These are phyloP conservation scores for Artibeus jamaicensis DNA, from an alignment of 2,797 vertebrate species.

Conservation along the genomic window DNA sequence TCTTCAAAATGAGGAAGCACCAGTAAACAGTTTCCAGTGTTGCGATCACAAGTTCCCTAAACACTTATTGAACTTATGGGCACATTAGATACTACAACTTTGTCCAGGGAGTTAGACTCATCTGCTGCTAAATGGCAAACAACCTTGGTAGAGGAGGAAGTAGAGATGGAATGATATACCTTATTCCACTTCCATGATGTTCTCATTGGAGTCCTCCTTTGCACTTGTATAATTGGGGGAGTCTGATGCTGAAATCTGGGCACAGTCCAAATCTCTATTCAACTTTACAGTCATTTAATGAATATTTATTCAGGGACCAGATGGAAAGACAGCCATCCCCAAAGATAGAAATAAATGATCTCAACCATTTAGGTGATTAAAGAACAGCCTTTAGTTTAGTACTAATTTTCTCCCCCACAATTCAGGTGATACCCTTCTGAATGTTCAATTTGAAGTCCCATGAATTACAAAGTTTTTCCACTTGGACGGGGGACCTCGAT, in stretches of 20 bases:
- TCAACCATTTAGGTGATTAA: not conserved
- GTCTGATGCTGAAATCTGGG: not conserved
- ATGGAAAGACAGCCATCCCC: not conserved
- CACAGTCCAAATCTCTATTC: not conserved
- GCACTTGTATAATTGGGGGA: accelerated
- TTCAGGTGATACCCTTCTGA: not conserved
- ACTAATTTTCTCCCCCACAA: not conserved
- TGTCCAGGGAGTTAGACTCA: not conserved
- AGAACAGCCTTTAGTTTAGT: not conserved
- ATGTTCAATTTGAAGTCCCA: not conserved
- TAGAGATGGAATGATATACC: not conserved
- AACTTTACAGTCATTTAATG: not conserved
- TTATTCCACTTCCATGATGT: not conserved
- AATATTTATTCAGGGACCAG: not conserved
- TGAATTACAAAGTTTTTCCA: not conserved
- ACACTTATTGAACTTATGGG: not conserved
- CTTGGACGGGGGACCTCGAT: no score
- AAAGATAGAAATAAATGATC: not conserved
- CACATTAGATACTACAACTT: not conserved
- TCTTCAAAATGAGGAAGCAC: slow-evolving; percentile 38
- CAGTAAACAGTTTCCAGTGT: not conserved
- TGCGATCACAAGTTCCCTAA: slow-evolving; percentile 29
- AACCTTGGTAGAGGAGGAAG: not conserved
- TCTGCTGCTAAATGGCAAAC: not conserved
- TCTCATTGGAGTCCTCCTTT: not conserved